These are phyloP conservation scores for Amphiura filiformis DNA, from an alignment of 35 echinoderm and acorn worm species.

Conservation along the genomic window DNA sequence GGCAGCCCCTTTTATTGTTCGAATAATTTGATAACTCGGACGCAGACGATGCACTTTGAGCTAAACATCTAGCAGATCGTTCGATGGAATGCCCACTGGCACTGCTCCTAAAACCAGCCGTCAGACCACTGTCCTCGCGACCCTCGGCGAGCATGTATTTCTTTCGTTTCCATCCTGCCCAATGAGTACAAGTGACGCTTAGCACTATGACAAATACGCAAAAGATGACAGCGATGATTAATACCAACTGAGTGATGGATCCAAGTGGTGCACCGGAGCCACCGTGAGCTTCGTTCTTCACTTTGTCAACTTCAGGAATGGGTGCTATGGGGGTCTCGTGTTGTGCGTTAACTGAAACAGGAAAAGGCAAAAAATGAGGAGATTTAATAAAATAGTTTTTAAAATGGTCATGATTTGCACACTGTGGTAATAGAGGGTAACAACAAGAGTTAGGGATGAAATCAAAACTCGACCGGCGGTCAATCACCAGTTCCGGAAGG, in stretches of 20 bases:
- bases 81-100: background rate
- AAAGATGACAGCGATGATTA: background rate
- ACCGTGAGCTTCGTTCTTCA: background rate
- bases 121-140: conserved; percentile 1
- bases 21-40: conserved; percentile 72
- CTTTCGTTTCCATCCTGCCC: background rate
- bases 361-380: background rate
- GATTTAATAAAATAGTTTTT: background rate
- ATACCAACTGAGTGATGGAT: background rate
- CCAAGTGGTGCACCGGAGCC: background rate
- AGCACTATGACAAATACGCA: background rate
- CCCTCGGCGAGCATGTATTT: background rate
- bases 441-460: too few species aligned
- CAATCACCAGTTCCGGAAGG: too few species aligned
- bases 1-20: conserved; percentile 64
- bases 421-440: too few species aligned
- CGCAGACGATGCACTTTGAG: conserved; percentile 68
- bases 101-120: background rate
- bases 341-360: background rate
- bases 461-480: too few species aligned
- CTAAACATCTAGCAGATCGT: conserved; percentile 2
- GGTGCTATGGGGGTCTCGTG: background rate
- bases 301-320: background rate
- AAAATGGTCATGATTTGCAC: too few species aligned
- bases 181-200: background rate